Evolutionary conservation across 53 echinoderm and acorn worm genomes (phyloP), one percentile per base, ranked within the genome.

Genomic region (Holothuria leucospilota): DNA sequence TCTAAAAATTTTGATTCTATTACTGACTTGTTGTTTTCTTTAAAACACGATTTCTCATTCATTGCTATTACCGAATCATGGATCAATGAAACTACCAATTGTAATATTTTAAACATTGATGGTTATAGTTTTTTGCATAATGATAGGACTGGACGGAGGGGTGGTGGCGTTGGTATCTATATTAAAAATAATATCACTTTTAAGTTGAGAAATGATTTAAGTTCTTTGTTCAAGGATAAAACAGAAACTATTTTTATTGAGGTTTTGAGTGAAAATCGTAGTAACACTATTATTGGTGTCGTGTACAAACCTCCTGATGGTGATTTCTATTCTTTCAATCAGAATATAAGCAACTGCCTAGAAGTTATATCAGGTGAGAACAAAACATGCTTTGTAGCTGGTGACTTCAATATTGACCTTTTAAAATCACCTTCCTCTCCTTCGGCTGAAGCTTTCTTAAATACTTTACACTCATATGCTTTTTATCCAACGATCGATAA

Each of bases 71-170:
- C 68, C 23, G 68, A 68, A 68, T 21, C 30, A 5, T 68, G 68
- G 25, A 68, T 29, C n/a, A 68, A 68, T 68, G 68, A 68, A 68
- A 68, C 68, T n/a, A 68, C 68, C 20, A 24, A 68, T 24, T 68
- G 68, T 68, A 68, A 4, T 68, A 68, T 68, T n/a, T 68, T 68
- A 68, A 68, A 68, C 68, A 68, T 68, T 24, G 68, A 68, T 68
- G 68, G 68, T 68, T 68, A 68, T 29, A 68, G 6, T 68, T 68
- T 6, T 68, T 34, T 34, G 68, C 68, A 68, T 24, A 68, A 68
- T 4, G 68, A 68, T 9, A 68, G 25, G 8, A 24, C 29, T 24
- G 68, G 25, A 68, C 68, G 68, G 25, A 68, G 25, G 13, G 68
- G 68, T 68, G 68, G 68, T 68, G 68, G 68, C 25, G 68, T 68